Evolutionary conservation across 64 coral and sea anemone species (phyloP), one percentile per base, ranked within the genome.

Genomic region (Stylophora pistillata): DNA sequence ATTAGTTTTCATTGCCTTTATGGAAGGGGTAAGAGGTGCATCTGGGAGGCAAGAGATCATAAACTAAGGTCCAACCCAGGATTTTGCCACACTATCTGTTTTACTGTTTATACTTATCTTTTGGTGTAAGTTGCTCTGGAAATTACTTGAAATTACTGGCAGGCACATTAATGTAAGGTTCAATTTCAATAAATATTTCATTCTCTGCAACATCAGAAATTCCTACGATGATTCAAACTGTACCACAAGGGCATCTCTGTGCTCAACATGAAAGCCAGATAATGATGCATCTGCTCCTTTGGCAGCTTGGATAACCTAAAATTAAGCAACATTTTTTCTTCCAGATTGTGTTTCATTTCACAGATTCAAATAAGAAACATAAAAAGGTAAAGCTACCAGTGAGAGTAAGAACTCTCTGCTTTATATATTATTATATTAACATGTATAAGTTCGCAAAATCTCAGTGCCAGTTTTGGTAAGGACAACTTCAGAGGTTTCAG

Each of bases 191-290:
- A 83, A 83, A 83, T 83, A 83, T 68, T 83, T 83, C 18, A 83
- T n/a, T 83, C 20, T 83, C 14, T 21, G 59, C 30, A 68, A 6
- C 37, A 34, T 25, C 15, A 30, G 30, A 53, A 47, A 59, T 34
- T 86, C 29, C 87, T 96, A 96, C 71, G 95, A 89, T 56, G 95
- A 92, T 93, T 91, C 95, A 93, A 96, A 96, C 58, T 91, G 68
- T 53, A 96, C 95, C 16, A 96, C 95, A 3, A 96, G 75, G 15
- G 88, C 89, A 60, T 96, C 95, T 72, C 72, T 96, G 68, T 86
- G 88, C 65, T 96, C 88, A 31, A 96, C 52, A 81, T 96, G 87
- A 27, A 96, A 96, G 26, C 87, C 91, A 37, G 91, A 79, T 74
- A 96, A 90, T 63, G 95, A 93, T 16, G 56, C 91, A 31, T 96